Percentiles rank a stretch among this genome's conserved stretches.
phyloP scores from a whole-genome alignment of 2,888 invertebrate species.

The Cerceris rybyensis region DNA sequence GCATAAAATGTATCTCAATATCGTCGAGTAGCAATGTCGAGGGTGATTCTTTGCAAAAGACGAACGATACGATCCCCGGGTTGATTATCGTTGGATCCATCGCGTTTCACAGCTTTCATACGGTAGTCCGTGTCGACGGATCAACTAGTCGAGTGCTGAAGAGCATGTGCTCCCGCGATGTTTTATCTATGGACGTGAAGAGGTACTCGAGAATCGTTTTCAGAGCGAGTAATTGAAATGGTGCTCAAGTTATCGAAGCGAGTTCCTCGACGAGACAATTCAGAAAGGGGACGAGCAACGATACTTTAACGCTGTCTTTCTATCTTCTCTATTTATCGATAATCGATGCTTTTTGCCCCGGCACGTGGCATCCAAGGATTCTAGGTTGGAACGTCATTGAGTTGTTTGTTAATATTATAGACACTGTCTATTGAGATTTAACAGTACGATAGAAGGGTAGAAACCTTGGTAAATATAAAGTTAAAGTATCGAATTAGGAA shows the following conservation, averaged over 20 bases:
- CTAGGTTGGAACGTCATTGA: neutral
- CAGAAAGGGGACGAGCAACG: slow-evolving; percentile 40
- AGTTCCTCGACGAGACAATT: slow-evolving; percentile 45
- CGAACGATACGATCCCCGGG: slow-evolving; percentile 41
- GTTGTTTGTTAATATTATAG: neutral
- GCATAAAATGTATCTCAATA: slow-evolving; percentile 17
- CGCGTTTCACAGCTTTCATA: slow-evolving; percentile 54
- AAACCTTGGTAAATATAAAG: slow-evolving; percentile 12
- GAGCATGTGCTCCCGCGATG: slow-evolving; percentile 67
- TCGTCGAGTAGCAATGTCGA: slow-evolving; percentile 38
- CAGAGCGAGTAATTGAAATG: slow-evolving; percentile 73
- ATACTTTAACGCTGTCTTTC: slow-evolving; percentile 29
- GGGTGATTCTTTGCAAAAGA: slow-evolving; percentile 21
- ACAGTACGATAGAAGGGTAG: neutral
- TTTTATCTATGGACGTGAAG: slow-evolving; percentile 74
- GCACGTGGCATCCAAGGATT: slow-evolving; percentile 36
- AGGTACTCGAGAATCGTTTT: slow-evolving; percentile 75
- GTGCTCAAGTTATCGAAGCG: slow-evolving; percentile 56
- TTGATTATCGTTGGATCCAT: slow-evolving; percentile 54
- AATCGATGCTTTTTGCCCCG: slow-evolving; percentile 41
- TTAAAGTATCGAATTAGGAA: no score
- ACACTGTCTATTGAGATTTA: neutral
- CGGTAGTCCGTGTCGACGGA: slow-evolving; percentile 25
- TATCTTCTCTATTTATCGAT: slow-evolving; percentile 44
- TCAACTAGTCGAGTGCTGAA: slow-evolving; percentile 25